phyloP scores from a whole-genome alignment of 37 sponge, comb jelly and placozoan genomes.

The Aphrocallistes beatrix region DNA sequence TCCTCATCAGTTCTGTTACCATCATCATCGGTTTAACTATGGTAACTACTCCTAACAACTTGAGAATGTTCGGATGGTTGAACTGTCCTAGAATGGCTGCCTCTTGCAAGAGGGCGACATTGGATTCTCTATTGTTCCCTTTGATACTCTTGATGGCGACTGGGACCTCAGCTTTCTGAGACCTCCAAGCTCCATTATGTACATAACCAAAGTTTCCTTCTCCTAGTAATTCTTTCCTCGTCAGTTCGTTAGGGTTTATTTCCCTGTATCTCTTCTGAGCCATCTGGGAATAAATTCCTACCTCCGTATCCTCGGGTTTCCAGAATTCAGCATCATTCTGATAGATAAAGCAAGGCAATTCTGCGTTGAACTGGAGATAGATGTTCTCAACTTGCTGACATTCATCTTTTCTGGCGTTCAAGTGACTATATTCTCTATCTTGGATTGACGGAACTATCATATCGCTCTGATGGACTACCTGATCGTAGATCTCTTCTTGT shows the following conservation, averaged over 20 bases:
- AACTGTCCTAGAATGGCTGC: constrained; percentile 2
- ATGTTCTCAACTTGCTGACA: background rate
- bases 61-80: background rate
- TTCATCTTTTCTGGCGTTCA: background rate
- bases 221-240: background rate
- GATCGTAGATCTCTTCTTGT: background rate
- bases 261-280: background rate
- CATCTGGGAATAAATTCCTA: constrained; percentile 2
- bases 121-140: background rate
- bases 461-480: background rate
- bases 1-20: background rate
- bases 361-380: background rate
- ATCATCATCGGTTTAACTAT: background rate
- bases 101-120: background rate
- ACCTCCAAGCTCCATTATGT: background rate
- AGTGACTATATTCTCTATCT: background rate
- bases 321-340: background rate
- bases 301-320: background rate
- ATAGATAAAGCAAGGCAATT: background rate
- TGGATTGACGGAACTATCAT: background rate
- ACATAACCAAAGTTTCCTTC: background rate
- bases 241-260: background rate
- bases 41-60: background rate
- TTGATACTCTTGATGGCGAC: background rate
- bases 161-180: background rate